Percentiles rank a stretch among this genome's conserved stretches.
These are phyloP conservation scores for Choloepus hoffmanni DNA, from an alignment of 2,113 vertebrate genomes.

Conservation along the genomic window DNA sequence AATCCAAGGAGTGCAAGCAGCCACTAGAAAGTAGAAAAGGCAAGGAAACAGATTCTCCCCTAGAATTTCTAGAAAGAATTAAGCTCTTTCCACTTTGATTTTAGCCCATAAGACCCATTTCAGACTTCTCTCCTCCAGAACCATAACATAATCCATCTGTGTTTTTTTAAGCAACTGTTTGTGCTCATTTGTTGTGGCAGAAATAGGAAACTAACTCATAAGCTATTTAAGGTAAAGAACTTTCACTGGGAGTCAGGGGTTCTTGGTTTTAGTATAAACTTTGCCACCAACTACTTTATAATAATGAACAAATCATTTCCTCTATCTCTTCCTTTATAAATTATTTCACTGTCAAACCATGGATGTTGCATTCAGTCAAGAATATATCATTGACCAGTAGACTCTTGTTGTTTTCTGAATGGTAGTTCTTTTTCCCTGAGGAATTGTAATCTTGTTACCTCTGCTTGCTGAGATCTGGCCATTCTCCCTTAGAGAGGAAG, in stretches of 20 bases:
- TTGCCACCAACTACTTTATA: not conserved
- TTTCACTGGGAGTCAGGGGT: not conserved
- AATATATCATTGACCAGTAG: not conserved
- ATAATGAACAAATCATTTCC: not conserved
- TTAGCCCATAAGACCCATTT: not conserved
- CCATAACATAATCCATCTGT: not conserved
- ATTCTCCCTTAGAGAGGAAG: not conserved
- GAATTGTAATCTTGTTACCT: not conserved
- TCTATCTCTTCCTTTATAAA: not conserved
- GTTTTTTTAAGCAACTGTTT: not conserved
- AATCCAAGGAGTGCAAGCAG: not conserved
- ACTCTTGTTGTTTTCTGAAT: not conserved
- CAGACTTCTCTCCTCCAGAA: not conserved
- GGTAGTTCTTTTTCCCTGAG: not conserved
- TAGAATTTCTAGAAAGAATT: not conserved
- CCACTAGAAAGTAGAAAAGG: not conserved
- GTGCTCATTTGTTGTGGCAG: not conserved
- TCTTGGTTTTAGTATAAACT: not conserved
- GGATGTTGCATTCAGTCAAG: not conserved
- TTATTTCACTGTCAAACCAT: not conserved
- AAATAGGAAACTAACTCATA: not conserved
- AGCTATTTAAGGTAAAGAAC: not conserved
- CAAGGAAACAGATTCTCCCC: not conserved
- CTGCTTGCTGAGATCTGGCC: not conserved
- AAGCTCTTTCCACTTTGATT: not conserved